Evolutionary conservation across 2,113 vertebrate species (phyloP).

Genomic region (Notothenia rossii): DNA sequence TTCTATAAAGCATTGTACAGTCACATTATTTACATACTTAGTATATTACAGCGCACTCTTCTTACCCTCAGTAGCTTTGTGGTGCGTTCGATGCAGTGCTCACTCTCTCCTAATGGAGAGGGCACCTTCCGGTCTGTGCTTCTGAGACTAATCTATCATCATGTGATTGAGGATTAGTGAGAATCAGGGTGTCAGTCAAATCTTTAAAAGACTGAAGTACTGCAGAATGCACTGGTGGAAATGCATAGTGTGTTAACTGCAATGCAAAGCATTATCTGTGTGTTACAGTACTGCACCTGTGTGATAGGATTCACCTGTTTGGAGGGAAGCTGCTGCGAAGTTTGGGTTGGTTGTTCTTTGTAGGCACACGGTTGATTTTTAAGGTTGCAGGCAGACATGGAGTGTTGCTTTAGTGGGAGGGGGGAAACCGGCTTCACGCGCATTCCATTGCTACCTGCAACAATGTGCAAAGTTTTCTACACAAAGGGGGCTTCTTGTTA

Average conservation of each 20-base stretch:
- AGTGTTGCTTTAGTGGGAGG: constrained; percentile 24
- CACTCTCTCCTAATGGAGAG: constrained; percentile 48
- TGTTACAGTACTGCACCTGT: constrained; percentile 56
- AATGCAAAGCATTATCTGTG: constrained; percentile 27
- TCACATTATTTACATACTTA: constrained; percentile 86
- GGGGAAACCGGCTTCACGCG: constrained; percentile 24
- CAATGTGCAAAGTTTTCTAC: constrained; percentile 71
- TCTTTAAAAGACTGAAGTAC: constrained; percentile 21
- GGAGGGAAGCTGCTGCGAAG: constrained; percentile 34
- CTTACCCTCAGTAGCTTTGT: constrained; percentile 83
- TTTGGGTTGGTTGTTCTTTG: constrained; percentile 55
- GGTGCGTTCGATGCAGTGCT: constrained; percentile 76
- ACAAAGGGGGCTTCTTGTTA: constrained; percentile 27
- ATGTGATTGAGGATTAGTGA: constrained; percentile 37
- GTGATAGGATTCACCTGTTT: constrained; percentile 35
- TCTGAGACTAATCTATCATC: constrained; percentile 56
- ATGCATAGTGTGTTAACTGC: constrained; percentile 46
- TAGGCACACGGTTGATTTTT: constrained; percentile 77
- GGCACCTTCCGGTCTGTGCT: constrained; percentile 65
- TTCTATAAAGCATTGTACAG: constrained; percentile 83
- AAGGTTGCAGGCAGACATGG: constrained; percentile 70
- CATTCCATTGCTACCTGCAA: constrained; percentile 71
- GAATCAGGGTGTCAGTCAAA: constrained; percentile 21
- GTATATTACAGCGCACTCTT: constrained; percentile 82
- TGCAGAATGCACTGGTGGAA: constrained; percentile 28